A percentile compares a stretch with the other conserved stretches of the same genome.
Evolutionary conservation across 1,140 invertebrate species (phyloP).

Genomic region (Cydia strobilella): DNA sequence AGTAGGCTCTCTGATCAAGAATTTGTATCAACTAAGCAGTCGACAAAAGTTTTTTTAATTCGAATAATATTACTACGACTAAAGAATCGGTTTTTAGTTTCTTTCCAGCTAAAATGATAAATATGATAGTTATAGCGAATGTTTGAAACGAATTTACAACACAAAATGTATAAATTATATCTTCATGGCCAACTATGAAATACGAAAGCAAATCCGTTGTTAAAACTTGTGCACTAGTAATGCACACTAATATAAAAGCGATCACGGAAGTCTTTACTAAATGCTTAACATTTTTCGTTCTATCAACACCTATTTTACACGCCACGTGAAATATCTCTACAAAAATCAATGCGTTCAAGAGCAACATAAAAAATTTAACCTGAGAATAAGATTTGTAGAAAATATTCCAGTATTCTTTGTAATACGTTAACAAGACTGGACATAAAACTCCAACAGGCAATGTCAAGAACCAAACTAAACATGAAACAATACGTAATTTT

Average conservation of each 20-base stretch:
- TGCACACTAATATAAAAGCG: constrained; percentile 49
- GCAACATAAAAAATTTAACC: constrained; percentile 47
- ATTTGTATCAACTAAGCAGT: background rate
- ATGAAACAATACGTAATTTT: constrained; percentile 38
- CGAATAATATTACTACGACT: background rate
- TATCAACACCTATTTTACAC: constrained; percentile 36
- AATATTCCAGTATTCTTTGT: constrained; percentile 35
- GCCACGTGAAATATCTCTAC: constrained; percentile 49
- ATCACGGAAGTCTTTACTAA: constrained; percentile 50
- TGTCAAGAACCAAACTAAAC: constrained; percentile 41
- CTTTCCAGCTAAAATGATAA: constrained; percentile 43
- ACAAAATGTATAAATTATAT: constrained; percentile 43
- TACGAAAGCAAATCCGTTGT: constrained; percentile 50
- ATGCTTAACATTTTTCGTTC: constrained; percentile 41
- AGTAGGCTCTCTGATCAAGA: too few species aligned
- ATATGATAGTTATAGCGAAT: constrained; percentile 44
- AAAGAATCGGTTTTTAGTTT: constrained; percentile 37
- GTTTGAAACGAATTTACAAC: constrained; percentile 56
- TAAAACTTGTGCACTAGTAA: constrained; percentile 54
- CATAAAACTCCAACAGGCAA: constrained; percentile 46
- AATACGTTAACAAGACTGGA: constrained; percentile 39
- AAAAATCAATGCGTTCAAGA: constrained; percentile 50
- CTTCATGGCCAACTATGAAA: constrained; percentile 36
- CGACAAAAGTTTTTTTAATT: background rate
- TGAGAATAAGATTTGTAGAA: constrained; percentile 46